Evolutionary conservation across 2,113 vertebrate species (phyloP), one percentile per base, ranked within the genome.

Genomic region (Andinoacara biseriatus): DNA sequence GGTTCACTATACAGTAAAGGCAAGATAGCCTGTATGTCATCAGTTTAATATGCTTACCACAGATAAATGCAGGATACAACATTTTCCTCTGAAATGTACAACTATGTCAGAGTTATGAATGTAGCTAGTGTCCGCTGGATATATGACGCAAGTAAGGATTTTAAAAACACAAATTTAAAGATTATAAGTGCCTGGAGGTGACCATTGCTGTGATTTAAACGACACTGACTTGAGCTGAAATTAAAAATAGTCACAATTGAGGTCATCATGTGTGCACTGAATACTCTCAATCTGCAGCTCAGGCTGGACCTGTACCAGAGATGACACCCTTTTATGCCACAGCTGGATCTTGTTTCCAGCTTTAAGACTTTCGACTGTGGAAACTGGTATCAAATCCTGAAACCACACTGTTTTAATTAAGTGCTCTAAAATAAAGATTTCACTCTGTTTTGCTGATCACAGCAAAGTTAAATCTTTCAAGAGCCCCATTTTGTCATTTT

Each of bases 331-430:
- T 83, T 86, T 40, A 78, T 15, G 1, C 58, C 83, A 85, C 86
- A 86, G 85, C 89, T 90, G 85, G 81, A 88, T 85, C 83, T 75
- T 20, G 52, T 91, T 89, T 90, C 56, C 80, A 75, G 38, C 57
- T 76, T 74, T 24, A 33, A 17, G 67, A 78, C 69, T 75, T 35
- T 49, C 26, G 18, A 59, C 60, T 81, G 14, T 86, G 60, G 86
- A 91, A 86, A 76, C 26, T 62, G 75, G 56, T 85, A 69, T 86
- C 31, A 17, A 72, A 82, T 72, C 20, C 40, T 81, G 52, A 58
- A 58, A 46, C 72, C 90, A 77, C 69, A 38, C 57, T 10, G 60
- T 83, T 90, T 78, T 77, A 88, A 74, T 84, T 58, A 84, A 75
- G 49, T 24, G 79, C 63, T 69, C 74, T 61, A 82, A 85, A 76